These are phyloP conservation scores for Scalopus aquaticus DNA, from an alignment of 2,113 vertebrate species.

Conservation along the genomic window DNA sequence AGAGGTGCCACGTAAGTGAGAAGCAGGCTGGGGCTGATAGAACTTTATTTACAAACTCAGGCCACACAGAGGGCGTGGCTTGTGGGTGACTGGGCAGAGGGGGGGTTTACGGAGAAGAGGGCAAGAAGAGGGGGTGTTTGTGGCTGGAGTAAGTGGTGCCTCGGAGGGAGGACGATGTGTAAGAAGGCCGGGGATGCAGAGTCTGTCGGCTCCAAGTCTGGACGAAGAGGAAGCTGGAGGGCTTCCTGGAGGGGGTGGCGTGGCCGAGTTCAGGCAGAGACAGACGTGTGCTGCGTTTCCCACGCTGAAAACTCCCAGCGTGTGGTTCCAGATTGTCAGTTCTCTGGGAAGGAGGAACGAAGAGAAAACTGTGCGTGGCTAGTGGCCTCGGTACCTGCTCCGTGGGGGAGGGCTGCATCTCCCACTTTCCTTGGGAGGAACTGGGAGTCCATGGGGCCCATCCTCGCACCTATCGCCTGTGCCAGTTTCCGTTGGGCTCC, in stretches of 20 bases:
- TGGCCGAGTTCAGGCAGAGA: accelerated
- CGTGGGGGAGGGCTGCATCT: background rate
- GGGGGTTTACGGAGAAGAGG: background rate
- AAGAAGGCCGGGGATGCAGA: too few species aligned
- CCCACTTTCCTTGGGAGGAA: too few species aligned
- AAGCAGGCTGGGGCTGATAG: too few species aligned
- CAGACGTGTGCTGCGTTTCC: accelerated
- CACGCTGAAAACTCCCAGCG: background rate
- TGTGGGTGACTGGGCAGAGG: accelerated
- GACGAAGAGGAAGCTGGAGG: too few species aligned
- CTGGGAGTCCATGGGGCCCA: too few species aligned
- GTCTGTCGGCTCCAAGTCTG: too few species aligned
- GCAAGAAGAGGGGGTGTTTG: background rate
- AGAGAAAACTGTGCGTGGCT: accelerated
- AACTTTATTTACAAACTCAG: background rate
- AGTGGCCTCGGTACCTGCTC: accelerated
- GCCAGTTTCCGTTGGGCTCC: too few species aligned
- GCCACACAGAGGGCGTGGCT: background rate
- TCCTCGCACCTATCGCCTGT: too few species aligned
- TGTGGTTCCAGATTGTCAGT: background rate
- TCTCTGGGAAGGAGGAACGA: background rate
- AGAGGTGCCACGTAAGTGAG: too few species aligned
- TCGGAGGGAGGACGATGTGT: too few species aligned
- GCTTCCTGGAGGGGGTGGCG: accelerated
- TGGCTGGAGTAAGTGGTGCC: background rate